phyloP scores from a whole-genome alignment of 2,113 vertebrate species.

The Perccottus glenii region DNA sequence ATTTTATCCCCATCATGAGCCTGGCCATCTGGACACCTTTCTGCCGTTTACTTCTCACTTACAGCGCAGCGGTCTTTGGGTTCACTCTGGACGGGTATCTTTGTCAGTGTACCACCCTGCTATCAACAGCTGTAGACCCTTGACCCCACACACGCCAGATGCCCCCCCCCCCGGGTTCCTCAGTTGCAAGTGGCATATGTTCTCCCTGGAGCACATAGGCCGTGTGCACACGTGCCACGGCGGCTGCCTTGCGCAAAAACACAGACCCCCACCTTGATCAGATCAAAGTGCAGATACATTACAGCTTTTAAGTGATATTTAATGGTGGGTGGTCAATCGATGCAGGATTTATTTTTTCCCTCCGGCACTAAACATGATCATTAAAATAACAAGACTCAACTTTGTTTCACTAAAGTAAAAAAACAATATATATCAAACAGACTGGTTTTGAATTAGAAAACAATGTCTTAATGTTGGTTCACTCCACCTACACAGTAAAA shows the following conservation, averaged over 20 bases:
- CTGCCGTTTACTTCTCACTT: conserved; percentile 45
- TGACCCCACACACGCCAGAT: conserved; percentile 73
- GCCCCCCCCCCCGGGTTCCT: conserved; percentile 35
- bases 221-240: conserved; percentile 51
- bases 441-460: too few relatives aligned
- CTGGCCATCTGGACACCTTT: conserved; percentile 55
- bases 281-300: background rate
- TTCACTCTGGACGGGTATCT: conserved; percentile 41
- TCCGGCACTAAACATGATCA: background rate
- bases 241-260: conserved; percentile 21
- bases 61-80: conserved; percentile 43
- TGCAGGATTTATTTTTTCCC: background rate
- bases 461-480: too few relatives aligned
- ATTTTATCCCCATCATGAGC: conserved; percentile 28
- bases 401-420: too few relatives aligned
- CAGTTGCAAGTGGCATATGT: conserved; percentile 64
- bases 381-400: background rate
- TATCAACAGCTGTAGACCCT: conserved; percentile 73
- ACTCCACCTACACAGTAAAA: too few relatives aligned
- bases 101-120: conserved; percentile 57
- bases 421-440: too few relatives aligned
- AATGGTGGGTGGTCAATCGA: conserved; percentile 4
- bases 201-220: conserved; percentile 64
- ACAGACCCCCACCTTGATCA: background rate
- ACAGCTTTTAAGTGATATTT: conserved; percentile 7